Conservation (phyloP, 2,888 invertebrate species). For the Hydrotaea diabolus region DNA sequence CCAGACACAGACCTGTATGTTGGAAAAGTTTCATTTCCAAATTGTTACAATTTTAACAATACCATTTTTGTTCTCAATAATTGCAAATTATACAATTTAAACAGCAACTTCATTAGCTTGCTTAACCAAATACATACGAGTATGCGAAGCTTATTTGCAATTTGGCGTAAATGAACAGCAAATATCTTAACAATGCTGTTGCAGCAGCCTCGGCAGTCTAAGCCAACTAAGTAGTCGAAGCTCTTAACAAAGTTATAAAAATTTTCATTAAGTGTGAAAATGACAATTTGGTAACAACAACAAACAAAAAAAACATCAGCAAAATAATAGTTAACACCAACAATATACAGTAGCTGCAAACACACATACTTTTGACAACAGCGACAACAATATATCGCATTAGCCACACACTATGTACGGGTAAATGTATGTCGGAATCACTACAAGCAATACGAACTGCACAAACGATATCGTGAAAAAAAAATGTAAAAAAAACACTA, state of each 20-base stretch:
- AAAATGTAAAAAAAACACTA: neutral
- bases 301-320: slow-evolving; percentile 23
- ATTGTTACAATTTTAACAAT: neutral
- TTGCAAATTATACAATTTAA: slow-evolving; percentile 9
- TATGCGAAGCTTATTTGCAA: neutral
- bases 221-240: neutral
- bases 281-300: slow-evolving; percentile 60
- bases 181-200: slow-evolving; percentile 14
- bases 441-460: too few species aligned
- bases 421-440: neutral
- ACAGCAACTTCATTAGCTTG: neutral
- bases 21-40: too few species aligned
- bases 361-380: slow-evolving; percentile 43
- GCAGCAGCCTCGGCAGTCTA: neutral
- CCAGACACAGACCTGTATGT: too few species aligned
- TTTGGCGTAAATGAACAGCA: neutral
- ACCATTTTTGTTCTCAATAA: slow-evolving; percentile 14
- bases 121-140: slow-evolving; percentile 1
- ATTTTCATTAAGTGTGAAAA: slow-evolving; percentile 65
- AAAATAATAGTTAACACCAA: slow-evolving; percentile 40
- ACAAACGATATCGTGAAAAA: neutral
- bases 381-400: slow-evolving; percentile 33
- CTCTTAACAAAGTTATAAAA: slow-evolving; percentile 61
- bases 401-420: slow-evolving; percentile 41
- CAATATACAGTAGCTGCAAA: slow-evolving; percentile 37